A percentile compares a stretch with the other conserved stretches of the same genome.
phyloP scores from a whole-genome alignment of 2,113 vertebrate species.

The Rhinopomastus cyanomelas region DNA sequence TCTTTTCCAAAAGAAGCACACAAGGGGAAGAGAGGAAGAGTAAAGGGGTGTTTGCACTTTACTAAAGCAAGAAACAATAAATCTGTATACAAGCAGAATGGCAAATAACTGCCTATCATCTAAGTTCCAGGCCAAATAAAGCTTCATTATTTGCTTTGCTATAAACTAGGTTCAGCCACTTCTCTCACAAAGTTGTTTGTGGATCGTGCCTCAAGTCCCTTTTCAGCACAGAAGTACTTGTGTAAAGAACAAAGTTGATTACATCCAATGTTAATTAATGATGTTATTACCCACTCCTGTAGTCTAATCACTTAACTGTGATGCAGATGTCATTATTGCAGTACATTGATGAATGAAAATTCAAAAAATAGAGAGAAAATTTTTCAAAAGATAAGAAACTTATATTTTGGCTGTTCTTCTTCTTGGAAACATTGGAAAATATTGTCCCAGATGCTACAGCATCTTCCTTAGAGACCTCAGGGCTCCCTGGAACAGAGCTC shows the following conservation, averaged over 20 bases:
- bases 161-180: neutral
- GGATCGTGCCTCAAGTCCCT: neutral
- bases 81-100: neutral
- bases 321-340: neutral
- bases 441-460: neutral
- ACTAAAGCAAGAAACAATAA: neutral
- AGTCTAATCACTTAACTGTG: neutral
- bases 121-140: neutral
- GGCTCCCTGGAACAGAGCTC: neutral
- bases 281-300: rapidly evolving
- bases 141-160: neutral
- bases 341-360: neutral
- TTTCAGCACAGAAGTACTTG: neutral
- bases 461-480: neutral
- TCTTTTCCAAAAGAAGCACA: neutral
- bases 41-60: neutral
- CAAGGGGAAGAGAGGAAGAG: neutral
- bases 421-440: neutral
- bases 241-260: neutral
- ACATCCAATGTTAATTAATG: neutral
- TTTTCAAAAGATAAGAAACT: neutral
- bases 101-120: neutral
- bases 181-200: neutral
- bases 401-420: neutral
- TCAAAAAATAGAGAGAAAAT: neutral